Base-by-base conservation (phyloP, 2,113 vertebrate genomes). In the Nesogale talazaci region DNA sequence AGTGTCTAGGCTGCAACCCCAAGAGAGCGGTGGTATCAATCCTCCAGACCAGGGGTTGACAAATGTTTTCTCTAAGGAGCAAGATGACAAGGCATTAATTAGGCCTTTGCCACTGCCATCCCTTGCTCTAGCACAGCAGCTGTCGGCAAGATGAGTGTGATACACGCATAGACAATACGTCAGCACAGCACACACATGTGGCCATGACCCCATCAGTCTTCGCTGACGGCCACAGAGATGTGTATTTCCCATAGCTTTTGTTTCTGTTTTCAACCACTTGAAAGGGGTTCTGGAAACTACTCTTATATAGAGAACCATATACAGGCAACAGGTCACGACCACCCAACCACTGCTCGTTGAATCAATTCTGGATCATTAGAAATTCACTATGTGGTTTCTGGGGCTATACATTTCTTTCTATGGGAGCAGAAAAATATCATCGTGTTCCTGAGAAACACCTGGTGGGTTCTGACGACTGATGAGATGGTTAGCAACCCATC, bases 221-320 rank as follows among this genome's bases (percentile, higher is more conserved):
- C 38, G 12, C 25, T 69, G 69, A 40, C 69, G n/a, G 46, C 42
- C 27, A 40, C 57, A 20, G 11, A 86, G 34, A 77, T 65, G 63
- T 78, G 1, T 38, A n/a, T 63, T 63, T 72, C 40, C 27, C 67
- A 7, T 38, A 72, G 59, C 86, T 90, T 94, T 92, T 82, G 40
- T 78, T 34, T 25, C 0, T 46, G 63, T 65, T 29, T 85, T 65
- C 85, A 38, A 63, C 9, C 63, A 86, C 46, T 70, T 72, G 36
- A 87, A 61, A 61, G 9, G 46, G 46, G 22, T 61, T 61, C 22
- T 61, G 16, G 63, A 85, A 40, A 10, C 38, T 52, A 40, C 29
- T 42, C 40, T 72, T 83, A 72, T 56, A 16, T 72, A 63, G 3
- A 22, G 57, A 31, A 40, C 6, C 23, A 0, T 20, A 57, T n/a